Evolutionary conservation across 1,140 invertebrate species (phyloP).

Genomic region (Hypsibius dujardini): DNA sequence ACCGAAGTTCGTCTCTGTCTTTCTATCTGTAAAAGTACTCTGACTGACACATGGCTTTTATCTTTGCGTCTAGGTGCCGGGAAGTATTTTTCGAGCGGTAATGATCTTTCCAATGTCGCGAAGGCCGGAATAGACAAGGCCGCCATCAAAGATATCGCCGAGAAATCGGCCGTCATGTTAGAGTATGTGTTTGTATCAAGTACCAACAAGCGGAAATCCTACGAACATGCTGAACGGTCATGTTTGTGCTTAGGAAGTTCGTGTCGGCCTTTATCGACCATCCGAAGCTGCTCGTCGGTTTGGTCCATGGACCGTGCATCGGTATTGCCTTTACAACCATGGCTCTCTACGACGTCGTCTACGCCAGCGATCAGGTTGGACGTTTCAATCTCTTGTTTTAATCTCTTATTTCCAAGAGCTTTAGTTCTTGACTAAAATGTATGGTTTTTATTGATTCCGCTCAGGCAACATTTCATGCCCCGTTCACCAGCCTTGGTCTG

Average conservation of each 20-base stretch:
- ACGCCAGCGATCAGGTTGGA: conserved; percentile 51
- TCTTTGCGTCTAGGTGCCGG: conserved; percentile 38
- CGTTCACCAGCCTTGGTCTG: conserved; percentile 60
- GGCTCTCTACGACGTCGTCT: conserved; percentile 68
- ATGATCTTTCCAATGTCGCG: conserved; percentile 51
- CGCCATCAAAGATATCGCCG: conserved; percentile 32
- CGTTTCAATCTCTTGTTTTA: conserved; percentile 19
- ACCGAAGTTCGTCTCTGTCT: too few species aligned
- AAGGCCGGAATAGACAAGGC: conserved; percentile 25
- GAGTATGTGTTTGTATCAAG: conserved; percentile 26
- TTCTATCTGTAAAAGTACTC: too few species aligned
- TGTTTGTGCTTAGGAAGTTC: conserved; percentile 42
- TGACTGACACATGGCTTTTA: too few species aligned
- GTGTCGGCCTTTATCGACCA: conserved; percentile 62
- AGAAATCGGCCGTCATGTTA: conserved; percentile 32
- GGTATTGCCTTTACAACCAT: conserved; percentile 68
- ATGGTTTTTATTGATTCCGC: conserved; percentile 18
- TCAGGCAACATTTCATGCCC: conserved; percentile 65
- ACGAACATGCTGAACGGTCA: background rate
- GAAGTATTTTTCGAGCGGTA: conserved; percentile 66
- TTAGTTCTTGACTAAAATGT: too few species aligned
- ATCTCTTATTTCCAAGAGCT: background rate
- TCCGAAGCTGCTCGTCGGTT: conserved; percentile 65
- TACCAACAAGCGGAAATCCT: conserved; percentile 2
- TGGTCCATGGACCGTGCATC: conserved; percentile 83